A percentile compares a stretch with the other conserved stretches of the same genome.
phyloP scores from a whole-genome alignment of 2,888 invertebrate genomes.

The Aproaerema taeniolella region DNA sequence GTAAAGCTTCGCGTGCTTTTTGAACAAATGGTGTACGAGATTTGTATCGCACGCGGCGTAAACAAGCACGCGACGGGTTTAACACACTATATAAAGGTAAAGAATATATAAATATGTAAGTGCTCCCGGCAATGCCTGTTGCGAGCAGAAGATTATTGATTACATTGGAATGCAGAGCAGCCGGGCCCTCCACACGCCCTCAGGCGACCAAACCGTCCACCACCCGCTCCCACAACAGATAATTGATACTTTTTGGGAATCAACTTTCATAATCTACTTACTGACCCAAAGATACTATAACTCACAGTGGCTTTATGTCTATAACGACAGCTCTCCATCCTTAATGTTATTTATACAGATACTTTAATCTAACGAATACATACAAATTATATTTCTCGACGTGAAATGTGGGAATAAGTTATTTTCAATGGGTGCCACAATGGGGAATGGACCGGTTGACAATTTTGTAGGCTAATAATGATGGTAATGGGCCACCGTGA shows the following conservation, averaged over 20 bases:
- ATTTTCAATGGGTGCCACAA: background rate
- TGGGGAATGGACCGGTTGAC: constrained; percentile 3
- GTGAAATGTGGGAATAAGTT: background rate
- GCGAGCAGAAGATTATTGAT: no score
- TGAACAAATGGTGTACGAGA: no score
- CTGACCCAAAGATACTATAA: background rate
- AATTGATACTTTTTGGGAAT: constrained; percentile 20
- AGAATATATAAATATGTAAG: no score
- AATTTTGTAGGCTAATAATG: constrained; percentile 9
- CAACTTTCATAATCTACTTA: constrained; percentile 17
- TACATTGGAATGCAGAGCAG: constrained; percentile 29
- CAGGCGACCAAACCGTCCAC: constrained; percentile 22
- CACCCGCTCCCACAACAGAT: constrained; percentile 16
- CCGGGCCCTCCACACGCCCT: constrained; percentile 18
- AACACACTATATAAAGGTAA: no score
- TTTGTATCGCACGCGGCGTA: no score
- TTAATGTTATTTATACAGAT: background rate
- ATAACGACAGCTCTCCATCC: background rate
- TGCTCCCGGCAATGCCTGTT: no score
- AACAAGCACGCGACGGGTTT: no score
- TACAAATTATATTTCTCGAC: background rate
- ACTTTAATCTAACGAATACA: background rate
- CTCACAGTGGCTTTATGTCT: constrained; percentile 1
- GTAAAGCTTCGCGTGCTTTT: no score
- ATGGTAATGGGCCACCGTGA: constrained; percentile 4